Conservation (phyloP, 1,140 invertebrate genomes). For the Trinorchestia longiramus region DNA sequence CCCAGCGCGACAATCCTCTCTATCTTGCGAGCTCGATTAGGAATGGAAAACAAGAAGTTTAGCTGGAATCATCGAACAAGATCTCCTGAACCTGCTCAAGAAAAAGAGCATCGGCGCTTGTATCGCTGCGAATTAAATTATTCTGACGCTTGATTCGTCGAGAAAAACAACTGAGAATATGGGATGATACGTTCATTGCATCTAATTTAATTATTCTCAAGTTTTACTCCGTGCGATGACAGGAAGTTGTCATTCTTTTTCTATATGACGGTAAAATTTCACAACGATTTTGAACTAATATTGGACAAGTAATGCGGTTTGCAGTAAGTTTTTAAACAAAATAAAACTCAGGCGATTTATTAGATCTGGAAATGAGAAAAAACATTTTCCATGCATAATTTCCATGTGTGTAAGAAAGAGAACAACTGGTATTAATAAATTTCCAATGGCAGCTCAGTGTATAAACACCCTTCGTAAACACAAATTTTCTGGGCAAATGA, state of each 20-base stretch:
- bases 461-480: neutral
- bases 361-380: too few relatives aligned
- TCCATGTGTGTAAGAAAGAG: too few relatives aligned
- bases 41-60: slow-evolving; percentile 31
- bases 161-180: neutral
- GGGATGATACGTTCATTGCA: neutral
- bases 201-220: neutral
- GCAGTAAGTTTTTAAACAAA: too few relatives aligned
- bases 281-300: too few relatives aligned
- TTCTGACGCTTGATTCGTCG: neutral
- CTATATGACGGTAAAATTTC: too few relatives aligned
- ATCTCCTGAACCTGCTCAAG: slow-evolving; percentile 13
- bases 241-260: too few relatives aligned
- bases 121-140: slow-evolving; percentile 6
- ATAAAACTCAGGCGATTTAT: too few relatives aligned
- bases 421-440: too few relatives aligned
- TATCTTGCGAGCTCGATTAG: slow-evolving; percentile 23
- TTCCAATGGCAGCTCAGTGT: neutral
- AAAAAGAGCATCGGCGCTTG: slow-evolving; percentile 12
- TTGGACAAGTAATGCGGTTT: too few relatives aligned
- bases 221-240: neutral
- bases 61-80: slow-evolving; percentile 16
- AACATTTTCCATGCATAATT: too few relatives aligned
- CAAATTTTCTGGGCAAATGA: neutral
- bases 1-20: slow-evolving; percentile 14